A percentile compares a stretch with the other conserved stretches of the same genome.
These are phyloP conservation scores for Leuctra nigra DNA, from an alignment of 2,888 invertebrate genomes.

Conservation along the genomic window DNA sequence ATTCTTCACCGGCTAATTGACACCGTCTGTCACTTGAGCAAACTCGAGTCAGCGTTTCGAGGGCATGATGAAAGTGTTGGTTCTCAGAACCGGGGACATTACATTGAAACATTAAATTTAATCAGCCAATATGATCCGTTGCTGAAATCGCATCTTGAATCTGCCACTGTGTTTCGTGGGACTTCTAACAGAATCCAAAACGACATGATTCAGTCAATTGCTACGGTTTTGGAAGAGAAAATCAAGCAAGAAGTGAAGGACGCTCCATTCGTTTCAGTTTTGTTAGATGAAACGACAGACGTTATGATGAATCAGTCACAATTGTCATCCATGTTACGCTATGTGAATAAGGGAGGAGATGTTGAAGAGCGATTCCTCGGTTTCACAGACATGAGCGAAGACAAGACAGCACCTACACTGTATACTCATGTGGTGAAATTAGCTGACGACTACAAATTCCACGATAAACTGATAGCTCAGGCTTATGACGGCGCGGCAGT, in stretches of 20 bases:
- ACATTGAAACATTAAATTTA: constrained; percentile 23
- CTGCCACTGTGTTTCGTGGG: constrained; percentile 7
- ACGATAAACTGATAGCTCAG: constrained; percentile 16
- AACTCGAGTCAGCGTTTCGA: constrained; percentile 13
- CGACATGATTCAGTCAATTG: constrained; percentile 12
- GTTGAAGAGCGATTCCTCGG: constrained; percentile 12
- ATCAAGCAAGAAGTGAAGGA: constrained; percentile 5
- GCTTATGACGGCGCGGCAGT: constrained; percentile 4
- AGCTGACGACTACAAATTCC: not conserved
- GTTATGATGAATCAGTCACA: constrained; percentile 6
- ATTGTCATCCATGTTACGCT: constrained; percentile 7
- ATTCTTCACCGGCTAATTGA: constrained; percentile 12
- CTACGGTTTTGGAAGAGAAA: not conserved
- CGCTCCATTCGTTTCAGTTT: constrained; percentile 12
- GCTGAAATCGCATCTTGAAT: constrained; percentile 1
- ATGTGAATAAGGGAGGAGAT: not conserved
- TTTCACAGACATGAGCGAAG: constrained; percentile 12
- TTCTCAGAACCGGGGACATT: constrained; percentile 7
- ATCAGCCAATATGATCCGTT: not conserved
- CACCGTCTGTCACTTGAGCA: constrained; percentile 6
- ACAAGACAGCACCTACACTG: constrained; percentile 1
- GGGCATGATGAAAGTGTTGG: constrained; percentile 12
- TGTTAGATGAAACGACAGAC: constrained; percentile 16
- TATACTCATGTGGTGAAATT: not conserved
- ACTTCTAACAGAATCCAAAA: constrained; percentile 20